Evolutionary conservation across 2,888 invertebrate genomes (phyloP), one percentile per base, ranked within the genome.

Genomic region (Galerucella calmariensis): DNA sequence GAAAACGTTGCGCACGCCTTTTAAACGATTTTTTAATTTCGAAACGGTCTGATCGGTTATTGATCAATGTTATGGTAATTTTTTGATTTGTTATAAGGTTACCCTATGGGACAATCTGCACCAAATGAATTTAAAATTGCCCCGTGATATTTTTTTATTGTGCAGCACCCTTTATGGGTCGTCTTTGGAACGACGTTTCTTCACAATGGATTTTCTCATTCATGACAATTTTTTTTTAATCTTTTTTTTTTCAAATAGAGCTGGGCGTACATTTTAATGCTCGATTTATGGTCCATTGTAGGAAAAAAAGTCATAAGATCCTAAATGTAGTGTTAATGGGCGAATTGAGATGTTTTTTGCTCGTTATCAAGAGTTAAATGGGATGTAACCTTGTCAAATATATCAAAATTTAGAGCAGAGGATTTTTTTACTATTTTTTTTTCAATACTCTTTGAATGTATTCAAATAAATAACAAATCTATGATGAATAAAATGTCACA

Each of bases 81-180:
- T 20, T 81, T 78, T 78, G 85, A 86, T 86, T 85, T 85, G 85
- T 84, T 84, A 84, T 85, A 85, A 86, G 85, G 82, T 82, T 85
- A 86, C 86, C 80, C 81, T 77, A 83, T 81, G 82, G 84, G 85
- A 85, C 81, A 83, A 78, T 78, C 79, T 82, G 83, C 83, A 84
- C 85, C 80, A 85, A 86, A 87, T 87, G 87, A 86, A 87, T 87
- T 83, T 83, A 80, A 84, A 87, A 87, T 86, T 85, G 85, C 84
- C 81, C 79, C 85, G 77, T 78, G 83, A 82, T 81, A 80, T 81
- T 80, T 81, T 83, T 79, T 79, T 63, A 69, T 74, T 74, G 67
- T 74, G 62, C 72, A 73, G 68, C 78, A 80, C 82, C 82, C 81
- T 83, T 82, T 79, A 77, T 79, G 69, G 72, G 80, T 80, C 80